Evolutionary conservation across 2,888 invertebrate species (phyloP).

Genomic region (Sarcophaga variegata): DNA sequence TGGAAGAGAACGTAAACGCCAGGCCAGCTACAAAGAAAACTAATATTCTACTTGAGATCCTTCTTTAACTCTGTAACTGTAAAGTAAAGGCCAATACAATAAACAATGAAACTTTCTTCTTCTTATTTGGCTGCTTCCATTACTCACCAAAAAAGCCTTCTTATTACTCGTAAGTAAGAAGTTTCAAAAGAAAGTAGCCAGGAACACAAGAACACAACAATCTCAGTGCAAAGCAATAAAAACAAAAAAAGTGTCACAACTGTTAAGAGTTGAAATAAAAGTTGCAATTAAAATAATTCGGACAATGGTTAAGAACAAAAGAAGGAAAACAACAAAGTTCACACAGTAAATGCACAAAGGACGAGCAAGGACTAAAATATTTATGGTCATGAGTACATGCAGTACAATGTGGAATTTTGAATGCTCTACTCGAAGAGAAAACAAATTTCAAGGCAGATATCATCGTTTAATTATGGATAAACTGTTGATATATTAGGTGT

Average conservation of each 20-base stretch:
- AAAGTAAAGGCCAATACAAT: constrained; percentile 59
- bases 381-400: not conserved
- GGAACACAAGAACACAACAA: not conserved
- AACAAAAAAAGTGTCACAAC: constrained; percentile 61
- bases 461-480: too few relatives aligned
- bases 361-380: not conserved
- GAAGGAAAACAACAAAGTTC: not conserved
- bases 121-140: constrained; percentile 31
- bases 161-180: constrained; percentile 9
- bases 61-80: constrained; percentile 28
- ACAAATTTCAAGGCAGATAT: not conserved
- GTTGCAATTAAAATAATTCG: constrained; percentile 74
- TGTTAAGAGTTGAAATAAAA: constrained; percentile 62
- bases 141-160: constrained; percentile 8
- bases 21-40: not conserved
- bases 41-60: constrained; percentile 37
- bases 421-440: not conserved
- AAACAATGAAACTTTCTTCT: constrained; percentile 52
- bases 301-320: constrained; percentile 71
- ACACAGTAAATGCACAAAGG: not conserved
- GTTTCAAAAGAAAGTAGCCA: not conserved
- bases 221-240: constrained; percentile 13
- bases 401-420: not conserved
- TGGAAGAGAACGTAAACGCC: constrained; percentile 34
- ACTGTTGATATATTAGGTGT: too few relatives aligned